phyloP scores from a whole-genome alignment of 2,888 invertebrate species.

The Acanthosepion pharaonis region DNA sequence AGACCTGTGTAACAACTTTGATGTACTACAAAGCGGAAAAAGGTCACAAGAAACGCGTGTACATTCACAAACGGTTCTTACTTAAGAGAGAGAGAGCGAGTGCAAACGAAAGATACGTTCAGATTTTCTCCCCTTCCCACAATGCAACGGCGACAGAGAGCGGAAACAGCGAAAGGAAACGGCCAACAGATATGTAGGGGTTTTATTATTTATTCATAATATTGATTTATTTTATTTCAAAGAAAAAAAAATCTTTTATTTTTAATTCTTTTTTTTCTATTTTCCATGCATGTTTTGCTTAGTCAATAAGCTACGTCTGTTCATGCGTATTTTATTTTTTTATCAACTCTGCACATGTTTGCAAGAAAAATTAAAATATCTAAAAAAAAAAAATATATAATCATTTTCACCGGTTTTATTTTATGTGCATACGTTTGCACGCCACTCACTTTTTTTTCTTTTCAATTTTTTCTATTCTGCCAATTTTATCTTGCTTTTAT shows the following conservation, averaged over 20 bases:
- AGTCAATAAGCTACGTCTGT: not conserved
- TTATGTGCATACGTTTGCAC: not conserved
- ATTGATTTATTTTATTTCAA: not conserved
- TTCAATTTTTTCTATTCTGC: not conserved
- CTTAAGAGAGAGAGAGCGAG: not conserved
- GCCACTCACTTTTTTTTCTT: not conserved
- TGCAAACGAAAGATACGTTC: not conserved
- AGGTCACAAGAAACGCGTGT: not conserved
- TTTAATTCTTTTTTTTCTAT: not conserved
- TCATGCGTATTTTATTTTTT: not conserved
- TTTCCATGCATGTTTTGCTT: too few relatives aligned
- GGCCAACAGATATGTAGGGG: not conserved
- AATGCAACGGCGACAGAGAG: not conserved
- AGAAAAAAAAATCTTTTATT: not conserved
- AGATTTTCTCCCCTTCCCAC: not conserved
- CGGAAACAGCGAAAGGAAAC: not conserved
- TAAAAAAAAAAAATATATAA: not conserved
- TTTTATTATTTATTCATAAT: not conserved
- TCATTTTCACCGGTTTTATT: not conserved
- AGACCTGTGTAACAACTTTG: conserved; percentile 33
- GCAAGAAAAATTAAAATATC: not conserved
- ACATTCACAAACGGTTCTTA: not conserved
- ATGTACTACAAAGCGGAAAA: not conserved
- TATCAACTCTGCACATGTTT: not conserved
- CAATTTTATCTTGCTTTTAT: not conserved